Conservation (phyloP, 2,797 vertebrate species). For the Peromyscus nudipes region DNA sequence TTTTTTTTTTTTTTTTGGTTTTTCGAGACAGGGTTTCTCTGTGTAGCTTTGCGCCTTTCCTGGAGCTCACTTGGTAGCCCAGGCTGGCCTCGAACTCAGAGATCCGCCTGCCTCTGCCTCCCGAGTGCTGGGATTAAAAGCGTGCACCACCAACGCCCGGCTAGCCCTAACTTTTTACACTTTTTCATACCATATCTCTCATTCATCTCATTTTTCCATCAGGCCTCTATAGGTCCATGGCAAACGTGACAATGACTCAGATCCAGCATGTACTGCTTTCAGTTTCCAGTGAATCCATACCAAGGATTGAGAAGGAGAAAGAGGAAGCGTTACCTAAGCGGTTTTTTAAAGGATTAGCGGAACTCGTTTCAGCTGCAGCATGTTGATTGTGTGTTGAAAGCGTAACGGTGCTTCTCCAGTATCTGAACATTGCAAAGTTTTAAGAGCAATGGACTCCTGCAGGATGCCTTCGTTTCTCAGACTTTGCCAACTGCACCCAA, state of each 20-base stretch:
- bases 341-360: conserved; percentile 18
- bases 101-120: no score
- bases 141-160: no score
- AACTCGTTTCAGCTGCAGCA: background rate
- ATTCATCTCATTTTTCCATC: background rate
- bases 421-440: background rate
- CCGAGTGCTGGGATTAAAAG: no score
- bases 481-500: background rate
- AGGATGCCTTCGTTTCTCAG: background rate
- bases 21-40: no score
- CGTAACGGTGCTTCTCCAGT: background rate
- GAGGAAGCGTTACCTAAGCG: background rate
- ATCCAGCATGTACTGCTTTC: background rate
- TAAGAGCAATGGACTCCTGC: background rate
- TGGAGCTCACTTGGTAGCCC: no score
- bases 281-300: background rate
- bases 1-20: no score
- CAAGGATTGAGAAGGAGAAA: background rate
- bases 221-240: background rate
- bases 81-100: no score
- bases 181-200: background rate
- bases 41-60: no score
- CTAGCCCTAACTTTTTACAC: no score
- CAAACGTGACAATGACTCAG: background rate
- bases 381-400: background rate